These are phyloP conservation scores for Danio kyathit DNA, from an alignment of 2,797 vertebrate species.

Conservation along the genomic window DNA sequence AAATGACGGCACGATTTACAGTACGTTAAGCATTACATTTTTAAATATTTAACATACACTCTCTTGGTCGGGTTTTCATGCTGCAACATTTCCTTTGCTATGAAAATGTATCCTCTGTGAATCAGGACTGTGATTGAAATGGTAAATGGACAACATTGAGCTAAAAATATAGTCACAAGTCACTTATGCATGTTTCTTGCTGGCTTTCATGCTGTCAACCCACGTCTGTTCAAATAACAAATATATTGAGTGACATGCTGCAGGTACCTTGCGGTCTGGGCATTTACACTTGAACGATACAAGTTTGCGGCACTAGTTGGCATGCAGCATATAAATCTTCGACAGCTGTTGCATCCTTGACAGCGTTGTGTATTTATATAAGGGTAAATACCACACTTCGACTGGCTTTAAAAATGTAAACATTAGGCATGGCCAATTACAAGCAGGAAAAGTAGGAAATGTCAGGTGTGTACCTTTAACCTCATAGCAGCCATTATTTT, in stretches of 20 bases:
- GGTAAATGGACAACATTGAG: not conserved
- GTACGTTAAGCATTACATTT: constrained; percentile 47
- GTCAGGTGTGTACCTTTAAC: constrained; percentile 59
- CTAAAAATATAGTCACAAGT: constrained; percentile 11
- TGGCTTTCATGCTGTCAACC: constrained; percentile 48
- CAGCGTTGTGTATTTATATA: constrained; percentile 56
- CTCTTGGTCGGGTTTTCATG: constrained; percentile 38
- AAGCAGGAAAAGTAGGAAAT: constrained; percentile 53
- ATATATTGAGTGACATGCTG: constrained; percentile 48
- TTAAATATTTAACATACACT: constrained; percentile 47
- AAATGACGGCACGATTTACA: constrained; percentile 20
- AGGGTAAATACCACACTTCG: constrained; percentile 58
- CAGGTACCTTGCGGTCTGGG: constrained; percentile 46
- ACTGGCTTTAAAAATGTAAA: constrained; percentile 59
- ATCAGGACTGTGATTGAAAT: constrained; percentile 17
- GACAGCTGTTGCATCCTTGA: constrained; percentile 60
- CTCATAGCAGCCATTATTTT: constrained; percentile 33
- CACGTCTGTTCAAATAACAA: constrained; percentile 47
- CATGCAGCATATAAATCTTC: constrained; percentile 63
- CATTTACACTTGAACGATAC: constrained; percentile 9
- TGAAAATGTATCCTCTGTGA: not conserved
- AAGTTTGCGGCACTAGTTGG: constrained; percentile 52
- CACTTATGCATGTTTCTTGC: constrained; percentile 22
- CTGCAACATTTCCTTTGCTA: constrained; percentile 27
- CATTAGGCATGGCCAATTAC: constrained; percentile 59